Evolutionary conservation across 1,140 invertebrate genomes (phyloP), one percentile per base, ranked within the genome.

Genomic region (Rhagoletis pomonella): DNA sequence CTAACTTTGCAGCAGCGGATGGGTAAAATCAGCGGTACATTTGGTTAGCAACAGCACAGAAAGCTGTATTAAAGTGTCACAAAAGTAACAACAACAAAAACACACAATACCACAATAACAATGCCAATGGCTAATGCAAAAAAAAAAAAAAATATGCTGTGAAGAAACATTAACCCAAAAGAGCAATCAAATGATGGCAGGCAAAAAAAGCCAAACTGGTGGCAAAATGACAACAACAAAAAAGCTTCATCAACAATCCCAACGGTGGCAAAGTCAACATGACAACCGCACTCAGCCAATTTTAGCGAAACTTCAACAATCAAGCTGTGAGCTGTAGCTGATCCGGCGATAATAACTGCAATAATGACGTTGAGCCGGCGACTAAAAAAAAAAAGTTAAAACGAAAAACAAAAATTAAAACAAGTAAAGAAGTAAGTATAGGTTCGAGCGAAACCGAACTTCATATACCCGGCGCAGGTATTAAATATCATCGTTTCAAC

Each of bases 341-440:
- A 81, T 81, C 73, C 14, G 9, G 42, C 42, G 67, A 73, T 73
- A 73, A 73, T 73, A 55, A 81, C 47, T 81, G 47, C 73, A 81
- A 2, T 81, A 81, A 81, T 81, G 73, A 81, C 73, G 73, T 81
- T 81, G 73, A 81, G 2, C 73, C 73, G 19, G 47, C n/a, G 69
- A 50, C 69, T 19, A 77, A n/a, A 77, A 55, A 44, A 55, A 81
- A 17, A 81, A 77, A n/a, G 39, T 29, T 29, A 29, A 29, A 29
- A 29, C 29, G 29, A 29, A 29, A 29, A 29, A 29, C 0, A 29
- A 29, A 29, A 29, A 29, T 29, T 29, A 29, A 29, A 29, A 29
- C 29, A 29, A 29, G 29, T 29, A 29, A 29, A 29, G 29, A 29
- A 29, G 29, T 29, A 29, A 29, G 29, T 29, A 29, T 29, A 29